Evolutionary conservation across 2,113 vertebrate species (phyloP), one percentile per base, ranked within the genome.

Genomic region (Taxidea taxus): DNA sequence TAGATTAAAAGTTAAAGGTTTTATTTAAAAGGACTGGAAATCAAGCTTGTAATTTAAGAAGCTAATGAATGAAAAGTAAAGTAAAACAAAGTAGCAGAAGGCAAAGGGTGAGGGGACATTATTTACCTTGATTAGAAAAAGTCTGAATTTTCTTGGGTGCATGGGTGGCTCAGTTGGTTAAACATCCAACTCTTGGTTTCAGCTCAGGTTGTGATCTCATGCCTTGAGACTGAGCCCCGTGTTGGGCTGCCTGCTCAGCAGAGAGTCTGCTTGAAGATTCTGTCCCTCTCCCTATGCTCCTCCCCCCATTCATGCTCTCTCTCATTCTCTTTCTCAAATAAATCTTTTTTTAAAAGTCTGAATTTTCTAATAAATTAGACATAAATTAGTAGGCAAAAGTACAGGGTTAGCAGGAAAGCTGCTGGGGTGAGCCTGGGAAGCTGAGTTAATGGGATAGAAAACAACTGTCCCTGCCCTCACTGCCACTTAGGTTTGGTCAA

Each of bases 11-110:
- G 4, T 39, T 56, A 94, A 72, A 47, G 20, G 37, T 58, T 75
- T 92, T 88, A 70, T 84, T 95, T 85, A 64, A 89, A 81, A 86
- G 37, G 29, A 56, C 80, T 92, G 37, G 60, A 84, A 93, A 84
- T 85, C 25, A 60, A 64, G 27, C 58, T 56, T 86, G 15, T 84
- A 85, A 78, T n/a, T 58, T 83, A 34, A 72, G 85, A 72, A 64
- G 37, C 25, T 47, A 89, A 47, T 89, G 77, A 88, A 31, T 90
- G 87, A 47, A 96, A 70, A 70, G 58, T 34, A 74, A 86, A 83
- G 31, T 27, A 77, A 74, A 74, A 21, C 29, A 54, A 72, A 31
- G 4, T 77, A 16, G 23, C 1, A 56, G 20, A 34, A 58, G 9
- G 12, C 39, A 85, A 62, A 85, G 72, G 62, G 58, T 44, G 12